These are phyloP conservation scores for Peromyscus leucopus DNA, from an alignment of 2,113 vertebrate genomes.

Conservation along the genomic window DNA sequence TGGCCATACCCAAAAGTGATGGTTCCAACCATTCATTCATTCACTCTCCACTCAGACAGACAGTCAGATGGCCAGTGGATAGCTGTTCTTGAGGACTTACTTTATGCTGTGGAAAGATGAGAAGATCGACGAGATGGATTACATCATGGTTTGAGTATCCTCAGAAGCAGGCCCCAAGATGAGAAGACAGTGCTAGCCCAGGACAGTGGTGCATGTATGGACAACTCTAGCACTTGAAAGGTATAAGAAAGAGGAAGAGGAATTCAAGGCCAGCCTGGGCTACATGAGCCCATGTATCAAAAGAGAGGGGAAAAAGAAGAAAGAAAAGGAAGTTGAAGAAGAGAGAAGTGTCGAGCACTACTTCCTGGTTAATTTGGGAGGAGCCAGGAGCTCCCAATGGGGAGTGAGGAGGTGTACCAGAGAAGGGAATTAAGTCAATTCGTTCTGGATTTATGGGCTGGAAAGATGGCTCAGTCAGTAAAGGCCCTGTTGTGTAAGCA, in stretches of 20 bases:
- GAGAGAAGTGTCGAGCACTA: neutral
- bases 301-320: neutral
- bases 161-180: slow-evolving; percentile 9
- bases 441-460: neutral
- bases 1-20: neutral
- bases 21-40: neutral
- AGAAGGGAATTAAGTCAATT: neutral
- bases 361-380: neutral
- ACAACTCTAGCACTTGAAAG: neutral
- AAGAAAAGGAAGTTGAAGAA: too few relatives aligned
- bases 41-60: neutral
- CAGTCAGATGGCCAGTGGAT: neutral
- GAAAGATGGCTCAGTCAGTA: neutral
- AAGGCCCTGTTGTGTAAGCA: neutral
- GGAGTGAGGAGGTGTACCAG: neutral
- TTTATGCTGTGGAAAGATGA: neutral
- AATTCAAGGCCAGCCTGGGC: neutral
- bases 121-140: neutral
- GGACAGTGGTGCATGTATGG: neutral
- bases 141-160: neutral
- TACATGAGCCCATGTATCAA: neutral
- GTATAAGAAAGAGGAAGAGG: neutral
- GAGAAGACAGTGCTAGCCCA: neutral
- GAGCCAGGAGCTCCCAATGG: neutral
- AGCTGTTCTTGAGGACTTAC: neutral